Base-by-base conservation (phyloP, 2,888 invertebrate genomes). In the Choristoneura rosaceana region DNA sequence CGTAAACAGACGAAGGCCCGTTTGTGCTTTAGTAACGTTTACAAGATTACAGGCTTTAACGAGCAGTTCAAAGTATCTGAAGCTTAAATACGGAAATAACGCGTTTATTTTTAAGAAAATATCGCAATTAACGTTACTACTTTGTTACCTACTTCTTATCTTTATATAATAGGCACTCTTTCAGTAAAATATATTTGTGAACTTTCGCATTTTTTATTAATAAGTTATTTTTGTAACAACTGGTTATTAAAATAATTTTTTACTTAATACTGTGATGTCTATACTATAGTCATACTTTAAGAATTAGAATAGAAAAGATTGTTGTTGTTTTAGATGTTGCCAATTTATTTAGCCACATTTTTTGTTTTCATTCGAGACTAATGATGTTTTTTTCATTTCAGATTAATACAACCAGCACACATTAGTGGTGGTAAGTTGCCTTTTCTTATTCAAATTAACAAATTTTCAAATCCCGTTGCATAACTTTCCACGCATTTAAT, bases 11-110 rank as follows among this genome's bases (percentile, higher is more conserved):
- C 62, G n/a, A 9, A 68, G 47, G 47, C 71, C 17, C 62, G 64
- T 50, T 58, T 41, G 58, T 43, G 41, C 25, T 41, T 70, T 58
- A 38, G 38, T 47, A 47, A 62, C 25, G 67, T 68, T 73, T 52
- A 69, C 59, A 68, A 69, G 59, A 63, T 73, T 69, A 41, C 62
- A 63, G 38, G 58, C 50, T 64, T 68, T 73, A 69, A 68, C 59
- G 64, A 73, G 25, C 41, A 69, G 68, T 71, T 71, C 63, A 69
- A 73, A 68, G 71, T 50, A 34, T 52, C 41, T 55, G 41, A 17
- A 52, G 63, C 41, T 50, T 59, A 62, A 61, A 71, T 17, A 55
- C 64, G 59, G 43, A 64, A 60, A 64, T 60, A 41, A 52, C 25
- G 43, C 43, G 33, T 68, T 73, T 64, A 64, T 73, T 59, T 68